phyloP scores from a whole-genome alignment of 2,113 vertebrate species.

The Hucho hucho region DNA sequence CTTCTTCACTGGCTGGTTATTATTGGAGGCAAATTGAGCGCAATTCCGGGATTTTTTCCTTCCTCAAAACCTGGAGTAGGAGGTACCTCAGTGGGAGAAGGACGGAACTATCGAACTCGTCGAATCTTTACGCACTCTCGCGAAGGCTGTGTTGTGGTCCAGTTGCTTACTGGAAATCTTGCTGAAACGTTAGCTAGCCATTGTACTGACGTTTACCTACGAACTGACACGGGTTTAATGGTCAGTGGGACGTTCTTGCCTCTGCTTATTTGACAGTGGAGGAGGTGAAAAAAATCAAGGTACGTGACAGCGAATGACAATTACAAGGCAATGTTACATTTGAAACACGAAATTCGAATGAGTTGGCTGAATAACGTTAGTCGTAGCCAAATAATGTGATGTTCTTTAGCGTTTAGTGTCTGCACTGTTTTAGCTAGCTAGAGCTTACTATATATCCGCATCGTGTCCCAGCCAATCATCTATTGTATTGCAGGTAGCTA shows the following conservation, averaged over 20 bases:
- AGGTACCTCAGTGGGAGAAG: not conserved
- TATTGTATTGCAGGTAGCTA: not conserved
- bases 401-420: not conserved
- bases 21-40: too few relatives aligned
- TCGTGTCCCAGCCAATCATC: not conserved
- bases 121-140: not conserved
- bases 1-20: too few relatives aligned
- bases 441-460: not conserved
- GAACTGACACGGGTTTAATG: not conserved
- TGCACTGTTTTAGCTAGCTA: not conserved
- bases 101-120: not conserved
- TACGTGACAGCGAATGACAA: not conserved
- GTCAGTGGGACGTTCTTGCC: slow-evolving; percentile 1
- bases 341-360: not conserved
- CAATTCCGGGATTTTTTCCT: not conserved
- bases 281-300: not conserved
- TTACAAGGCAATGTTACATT: not conserved
- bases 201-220: too few relatives aligned
- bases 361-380: not conserved
- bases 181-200: too few relatives aligned
- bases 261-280: not conserved
- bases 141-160: not conserved
- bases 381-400: not conserved
- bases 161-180: not conserved
- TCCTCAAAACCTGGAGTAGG: not conserved